These are phyloP conservation scores for Brachypterus glaber DNA, from an alignment of 2,888 invertebrate genomes.

Conservation along the genomic window DNA sequence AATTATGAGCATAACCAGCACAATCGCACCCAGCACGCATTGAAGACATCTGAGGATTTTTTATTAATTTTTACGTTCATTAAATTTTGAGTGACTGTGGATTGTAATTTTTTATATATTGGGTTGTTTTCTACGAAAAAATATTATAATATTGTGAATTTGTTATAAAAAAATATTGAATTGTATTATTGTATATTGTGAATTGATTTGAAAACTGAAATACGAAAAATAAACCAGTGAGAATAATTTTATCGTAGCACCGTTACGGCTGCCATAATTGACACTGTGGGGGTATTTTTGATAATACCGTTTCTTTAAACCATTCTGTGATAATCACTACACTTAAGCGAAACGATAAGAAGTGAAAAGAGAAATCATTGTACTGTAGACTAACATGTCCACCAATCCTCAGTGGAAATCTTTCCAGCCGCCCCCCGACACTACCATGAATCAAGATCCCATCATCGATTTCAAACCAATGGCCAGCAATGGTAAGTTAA, in stretches of 20 bases:
- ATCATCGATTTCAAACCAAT: constrained; percentile 74
- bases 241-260: constrained; percentile 27
- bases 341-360: constrained; percentile 38
- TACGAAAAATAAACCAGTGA: constrained; percentile 14
- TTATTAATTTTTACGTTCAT: constrained; percentile 41
- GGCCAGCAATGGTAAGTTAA: constrained; percentile 43
- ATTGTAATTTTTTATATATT: constrained; percentile 32
- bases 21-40: constrained; percentile 78
- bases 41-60: constrained; percentile 82
- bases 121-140: constrained; percentile 24
- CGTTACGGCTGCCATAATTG: constrained; percentile 36
- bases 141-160: constrained; percentile 14
- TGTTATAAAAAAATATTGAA: constrained; percentile 28
- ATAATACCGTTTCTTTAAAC: constrained; percentile 39
- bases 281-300: constrained; percentile 32
- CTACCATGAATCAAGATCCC: constrained; percentile 70
- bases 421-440: constrained; percentile 80
- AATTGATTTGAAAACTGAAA: constrained; percentile 18
- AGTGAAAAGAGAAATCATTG: constrained; percentile 31
- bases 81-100: constrained; percentile 42
- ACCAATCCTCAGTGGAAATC: constrained; percentile 82
- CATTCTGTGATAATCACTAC: constrained; percentile 54
- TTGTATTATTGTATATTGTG: constrained; percentile 25
- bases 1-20: constrained; percentile 41
- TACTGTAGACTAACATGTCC: constrained; percentile 48